Evolutionary conservation across 2,797 vertebrate genomes (phyloP), one percentile per base, ranked within the genome.

Genomic region (Manis javanica): DNA sequence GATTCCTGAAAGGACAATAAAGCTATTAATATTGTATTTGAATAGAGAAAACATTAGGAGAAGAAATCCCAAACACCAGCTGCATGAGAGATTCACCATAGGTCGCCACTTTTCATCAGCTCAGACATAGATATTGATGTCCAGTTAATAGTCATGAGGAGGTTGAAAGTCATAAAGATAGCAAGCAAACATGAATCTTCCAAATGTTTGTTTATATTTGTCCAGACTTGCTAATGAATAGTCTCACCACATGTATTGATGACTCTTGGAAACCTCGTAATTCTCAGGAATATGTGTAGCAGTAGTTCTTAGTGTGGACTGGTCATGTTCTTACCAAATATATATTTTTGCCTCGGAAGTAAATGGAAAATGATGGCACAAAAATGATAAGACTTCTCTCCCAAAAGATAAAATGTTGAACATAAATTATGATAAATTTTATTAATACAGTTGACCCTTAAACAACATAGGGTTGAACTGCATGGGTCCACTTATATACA

Each of bases 331-430:
- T 96, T 24, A 37, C 3, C 49, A 69, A 74, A 31, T n/a, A 39
- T 0, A 23, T 39, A 39, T 59, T 94, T 89, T 46, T 46, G 46
- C 2, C 26, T 59, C 34, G 49, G 31, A 19, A 77, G 8, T 51
- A 82, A 31, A 49, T 51, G 29, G 4, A 85, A 85, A 42, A 51
- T 39, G 8, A 93, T 24, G 9, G 3, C 46, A 82, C 18, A 12
- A 42, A 87, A 91, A 72, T 19, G 66, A 0, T 78, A 81, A 92
- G 21, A 59, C 8, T 84, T 89, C 9, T 79, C 31, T 94, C 24
- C 46, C 29, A 29, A 75, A 57, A 72, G 29, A 81, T 39, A 83
- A 79, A 95, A 74, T 39, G 95, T 8, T 96, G 91, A 97, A 90
- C 86, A 26, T 78, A 91, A 97, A 89, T 77, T 46, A 46, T 46